phyloP scores from a whole-genome alignment of 2,888 invertebrate species.

The Arge pagana region DNA sequence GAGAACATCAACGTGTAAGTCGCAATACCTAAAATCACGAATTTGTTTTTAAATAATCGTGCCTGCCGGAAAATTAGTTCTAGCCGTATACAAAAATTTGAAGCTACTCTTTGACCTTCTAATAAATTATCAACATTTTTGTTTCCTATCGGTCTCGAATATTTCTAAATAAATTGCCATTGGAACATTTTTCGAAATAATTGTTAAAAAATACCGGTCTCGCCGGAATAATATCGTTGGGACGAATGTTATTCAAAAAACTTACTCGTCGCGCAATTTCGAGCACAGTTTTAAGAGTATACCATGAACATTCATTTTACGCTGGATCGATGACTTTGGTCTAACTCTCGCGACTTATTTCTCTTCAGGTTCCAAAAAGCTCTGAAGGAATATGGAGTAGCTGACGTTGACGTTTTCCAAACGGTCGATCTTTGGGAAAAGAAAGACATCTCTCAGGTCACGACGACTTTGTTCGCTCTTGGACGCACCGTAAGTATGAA shows the following conservation, averaged over 20 bases:
- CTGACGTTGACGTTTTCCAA: slow-evolving; percentile 92
- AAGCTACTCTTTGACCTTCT: too few relatives aligned
- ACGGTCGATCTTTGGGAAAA: slow-evolving; percentile 96
- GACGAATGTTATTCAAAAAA: not conserved
- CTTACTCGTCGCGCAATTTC: not conserved
- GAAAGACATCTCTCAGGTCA: slow-evolving; percentile 86
- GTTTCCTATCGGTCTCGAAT: too few relatives aligned
- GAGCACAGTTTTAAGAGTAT: not conserved
- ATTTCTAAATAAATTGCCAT: too few relatives aligned
- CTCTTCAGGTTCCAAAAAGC: slow-evolving; percentile 81
- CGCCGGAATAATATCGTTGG: too few relatives aligned
- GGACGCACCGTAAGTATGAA: slow-evolving; percentile 66
- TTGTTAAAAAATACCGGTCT: too few relatives aligned
- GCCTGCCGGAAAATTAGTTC: slow-evolving; percentile 10
- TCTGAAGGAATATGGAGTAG: slow-evolving; percentile 84
- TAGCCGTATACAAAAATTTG: too few relatives aligned
- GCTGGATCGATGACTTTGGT: not conserved
- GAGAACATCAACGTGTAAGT: slow-evolving; percentile 95
- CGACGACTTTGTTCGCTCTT: slow-evolving; percentile 82
- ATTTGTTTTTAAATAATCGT: not conserved
- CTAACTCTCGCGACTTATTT: slow-evolving; percentile 2
- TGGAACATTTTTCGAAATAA: too few relatives aligned
- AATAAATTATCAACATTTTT: too few relatives aligned
- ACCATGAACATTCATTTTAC: not conserved
- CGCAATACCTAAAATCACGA: slow-evolving; percentile 56